Evolutionary conservation across 2,797 vertebrate species (phyloP).

Genomic region (Meriones psammophilus): DNA sequence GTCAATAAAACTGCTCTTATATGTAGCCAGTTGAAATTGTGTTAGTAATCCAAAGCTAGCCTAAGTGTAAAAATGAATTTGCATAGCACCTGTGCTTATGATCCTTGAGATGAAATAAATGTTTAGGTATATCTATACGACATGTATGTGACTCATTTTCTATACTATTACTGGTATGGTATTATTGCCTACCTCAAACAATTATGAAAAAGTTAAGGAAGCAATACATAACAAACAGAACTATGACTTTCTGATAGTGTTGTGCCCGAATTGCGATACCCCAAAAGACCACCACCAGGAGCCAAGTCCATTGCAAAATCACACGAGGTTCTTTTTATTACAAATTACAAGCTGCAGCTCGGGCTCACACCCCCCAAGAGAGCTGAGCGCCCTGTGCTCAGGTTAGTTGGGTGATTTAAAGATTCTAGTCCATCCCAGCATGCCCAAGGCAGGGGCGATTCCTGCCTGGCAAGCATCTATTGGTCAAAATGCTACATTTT

Average conservation of each 20-base stretch:
- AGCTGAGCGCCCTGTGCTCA: too few species aligned
- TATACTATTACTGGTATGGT: not conserved
- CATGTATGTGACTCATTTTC: constrained; percentile 11
- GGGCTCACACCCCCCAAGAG: too few species aligned
- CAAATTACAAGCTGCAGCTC: too few species aligned
- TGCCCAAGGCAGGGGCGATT: too few species aligned
- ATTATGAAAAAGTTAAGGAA: not conserved
- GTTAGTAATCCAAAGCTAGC: not conserved
- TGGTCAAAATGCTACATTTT: too few species aligned
- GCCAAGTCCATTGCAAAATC: too few species aligned
- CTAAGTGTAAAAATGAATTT: not conserved
- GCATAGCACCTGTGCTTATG: not conserved
- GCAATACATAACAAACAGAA: not conserved
- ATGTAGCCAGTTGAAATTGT: not conserved
- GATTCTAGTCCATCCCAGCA: too few species aligned
- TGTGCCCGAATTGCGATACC: too few species aligned
- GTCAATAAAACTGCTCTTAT: not conserved
- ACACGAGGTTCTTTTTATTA: too few species aligned
- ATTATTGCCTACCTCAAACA: not conserved
- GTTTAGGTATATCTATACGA: not conserved
- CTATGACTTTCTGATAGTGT: not conserved
- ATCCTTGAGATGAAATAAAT: constrained; percentile 1
- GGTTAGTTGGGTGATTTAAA: too few species aligned
- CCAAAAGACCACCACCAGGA: too few species aligned
- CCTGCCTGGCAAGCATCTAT: too few species aligned